Evolutionary conservation across 1,140 invertebrate genomes (phyloP), one percentile per base, ranked within the genome.

Genomic region (Eurosta solidaginis): DNA sequence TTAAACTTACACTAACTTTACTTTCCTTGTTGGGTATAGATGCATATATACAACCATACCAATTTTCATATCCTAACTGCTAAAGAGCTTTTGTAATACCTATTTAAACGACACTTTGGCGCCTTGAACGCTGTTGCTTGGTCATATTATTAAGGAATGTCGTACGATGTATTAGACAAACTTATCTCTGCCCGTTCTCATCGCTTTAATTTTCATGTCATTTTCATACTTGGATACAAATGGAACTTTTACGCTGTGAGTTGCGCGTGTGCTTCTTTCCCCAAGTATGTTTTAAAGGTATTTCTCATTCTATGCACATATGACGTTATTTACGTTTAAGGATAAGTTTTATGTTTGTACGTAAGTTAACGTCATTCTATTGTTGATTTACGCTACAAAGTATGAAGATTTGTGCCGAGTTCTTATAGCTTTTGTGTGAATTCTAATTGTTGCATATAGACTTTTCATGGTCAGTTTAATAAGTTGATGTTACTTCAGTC

Each of bases 31-130:
- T 12, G 9, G 40, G 6, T 40, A 14, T 63, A 20, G 2, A 36
- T 42, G 1, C 12, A 22, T 22, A 20, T 3, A 36, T n/a, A 1
- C 45, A n/a, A n/a, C n/a, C n/a, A n/a, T n/a, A n/a, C n/a, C n/a
- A n/a, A n/a, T n/a, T n/a, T n/a, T n/a, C 36, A 42, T 9, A 68
- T 42, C n/a, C 33, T 20, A 1, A 17, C 33, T 68, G 7, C 33
- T 68, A 40, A 40, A 33, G 27, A 59, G 27, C 54, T 59, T 59
- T 59, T 36, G 33, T 25, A 59, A 40, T 29, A 68, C 6, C 33
- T n/a, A 68, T 68, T 68, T 40, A 68, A 68, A 40, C 59, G 59
- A 68, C 59, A 68, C 29, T 40, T 68, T 68, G 59, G 59, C 59
- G 59, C 59, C 59, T 68, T 40, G 27, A 33, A 68, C 59, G 33